Evolutionary conservation across 2,113 vertebrate species (phyloP).

Genomic region (Verasper variegatus): DNA sequence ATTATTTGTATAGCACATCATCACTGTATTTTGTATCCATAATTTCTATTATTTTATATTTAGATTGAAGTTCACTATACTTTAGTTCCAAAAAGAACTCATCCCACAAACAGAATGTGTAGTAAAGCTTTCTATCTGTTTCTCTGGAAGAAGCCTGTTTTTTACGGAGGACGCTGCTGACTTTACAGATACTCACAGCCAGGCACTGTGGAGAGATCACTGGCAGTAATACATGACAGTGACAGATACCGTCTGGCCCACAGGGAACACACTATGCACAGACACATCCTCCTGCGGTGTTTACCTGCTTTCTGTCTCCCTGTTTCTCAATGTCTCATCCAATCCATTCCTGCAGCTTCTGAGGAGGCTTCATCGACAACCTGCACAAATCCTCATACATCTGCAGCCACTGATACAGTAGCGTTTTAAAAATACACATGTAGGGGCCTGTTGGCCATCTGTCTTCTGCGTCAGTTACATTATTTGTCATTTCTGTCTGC

Average conservation of each 20-base stretch:
- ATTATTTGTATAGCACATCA: neutral
- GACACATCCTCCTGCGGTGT: constrained; percentile 21
- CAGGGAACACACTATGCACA: constrained; percentile 29
- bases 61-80: constrained; percentile 25
- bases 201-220: constrained; percentile 43
- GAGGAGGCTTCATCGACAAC: constrained; percentile 3
- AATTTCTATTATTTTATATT: constrained; percentile 12
- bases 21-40: neutral
- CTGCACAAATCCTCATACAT: neutral
- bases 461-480: neutral
- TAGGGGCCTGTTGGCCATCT: neutral
- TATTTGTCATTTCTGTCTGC: neutral
- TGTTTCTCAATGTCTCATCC: constrained; percentile 14
- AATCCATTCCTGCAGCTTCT: constrained; percentile 2
- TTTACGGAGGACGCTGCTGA: constrained; percentile 40
- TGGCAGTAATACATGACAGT: constrained; percentile 36
- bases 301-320: constrained; percentile 28
- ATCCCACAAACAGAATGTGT: neutral
- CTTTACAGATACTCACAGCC: constrained; percentile 33
- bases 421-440: constrained; percentile 4
- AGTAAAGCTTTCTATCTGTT: neutral
- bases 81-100: neutral
- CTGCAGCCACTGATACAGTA: neutral
- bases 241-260: constrained; percentile 49
- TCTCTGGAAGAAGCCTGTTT: constrained; percentile 23